Conservation (phyloP, 1,140 invertebrate species). For the Leptopilina clavipes region DNA sequence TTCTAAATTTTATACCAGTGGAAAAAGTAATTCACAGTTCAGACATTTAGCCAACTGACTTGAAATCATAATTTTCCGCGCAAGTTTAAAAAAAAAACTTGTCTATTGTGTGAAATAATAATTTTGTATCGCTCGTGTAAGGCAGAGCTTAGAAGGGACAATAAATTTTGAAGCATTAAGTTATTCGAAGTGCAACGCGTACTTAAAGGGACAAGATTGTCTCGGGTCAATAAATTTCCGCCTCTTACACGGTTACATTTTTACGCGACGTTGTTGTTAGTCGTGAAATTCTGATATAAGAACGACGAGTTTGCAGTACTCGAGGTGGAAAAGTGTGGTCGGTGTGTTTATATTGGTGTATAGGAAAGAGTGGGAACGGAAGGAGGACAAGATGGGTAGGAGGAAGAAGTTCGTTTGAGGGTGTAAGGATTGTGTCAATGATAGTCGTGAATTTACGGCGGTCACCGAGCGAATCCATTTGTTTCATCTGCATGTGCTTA, state of each 20-base stretch:
- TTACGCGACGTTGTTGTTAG: slow-evolving; percentile 36
- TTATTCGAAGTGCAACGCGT: slow-evolving; percentile 2
- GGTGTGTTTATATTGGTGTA: background rate
- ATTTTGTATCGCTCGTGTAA: background rate
- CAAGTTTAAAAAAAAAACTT: no score
- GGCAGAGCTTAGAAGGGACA: background rate
- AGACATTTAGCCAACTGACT: no score
- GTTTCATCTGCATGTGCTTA: slow-evolving; percentile 73
- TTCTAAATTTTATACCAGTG: no score
- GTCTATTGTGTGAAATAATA: background rate
- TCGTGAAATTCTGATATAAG: slow-evolving; percentile 47
- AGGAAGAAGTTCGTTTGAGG: slow-evolving; percentile 66
- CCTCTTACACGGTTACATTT: background rate
- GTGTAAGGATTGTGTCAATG: slow-evolving; percentile 71
- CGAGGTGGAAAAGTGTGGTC: background rate
- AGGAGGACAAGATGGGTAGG: slow-evolving; percentile 50
- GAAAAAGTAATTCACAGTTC: no score
- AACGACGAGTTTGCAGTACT: slow-evolving; percentile 32
- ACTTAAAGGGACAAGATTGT: slow-evolving; percentile 33
- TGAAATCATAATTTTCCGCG: no score
- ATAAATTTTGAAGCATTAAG: slow-evolving; percentile 37
- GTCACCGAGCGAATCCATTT: slow-evolving; percentile 71
- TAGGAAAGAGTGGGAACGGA: slow-evolving; percentile 38
- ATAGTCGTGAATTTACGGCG: slow-evolving; percentile 69
- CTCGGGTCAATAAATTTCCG: slow-evolving; percentile 34